Evolutionary conservation across 2,888 invertebrate genomes (phyloP).

Genomic region (Hemithea aestivaria): DNA sequence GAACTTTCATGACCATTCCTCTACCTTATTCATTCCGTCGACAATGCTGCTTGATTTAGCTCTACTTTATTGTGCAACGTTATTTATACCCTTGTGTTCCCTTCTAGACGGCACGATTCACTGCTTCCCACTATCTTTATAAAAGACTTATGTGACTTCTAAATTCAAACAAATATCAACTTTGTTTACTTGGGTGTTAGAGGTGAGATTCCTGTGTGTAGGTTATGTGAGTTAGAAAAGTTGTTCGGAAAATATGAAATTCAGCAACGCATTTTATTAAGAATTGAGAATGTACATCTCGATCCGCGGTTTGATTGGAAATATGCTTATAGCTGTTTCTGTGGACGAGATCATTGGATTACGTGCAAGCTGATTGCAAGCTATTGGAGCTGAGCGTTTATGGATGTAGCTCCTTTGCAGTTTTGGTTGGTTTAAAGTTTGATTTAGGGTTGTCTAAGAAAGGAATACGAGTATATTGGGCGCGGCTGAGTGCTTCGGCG

Average conservation of each 20-base stretch:
- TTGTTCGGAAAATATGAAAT: constrained; percentile 35
- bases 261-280: constrained; percentile 73
- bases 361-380: constrained; percentile 59
- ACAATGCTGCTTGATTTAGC: constrained; percentile 76
- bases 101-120: constrained; percentile 51
- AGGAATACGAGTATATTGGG: neutral
- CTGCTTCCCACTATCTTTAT: constrained; percentile 37
- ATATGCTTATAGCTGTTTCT: constrained; percentile 65
- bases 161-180: constrained; percentile 17
- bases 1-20: too few relatives aligned
- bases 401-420: constrained; percentile 9
- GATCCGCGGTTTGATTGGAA: constrained; percentile 70
- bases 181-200: too few relatives aligned
- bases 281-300: constrained; percentile 60
- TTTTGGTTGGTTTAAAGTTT: constrained; percentile 1
- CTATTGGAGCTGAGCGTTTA: constrained; percentile 16
- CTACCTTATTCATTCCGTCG: too few relatives aligned
- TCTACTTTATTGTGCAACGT: constrained; percentile 73
- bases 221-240: constrained; percentile 15
- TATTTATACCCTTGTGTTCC: constrained; percentile 70
- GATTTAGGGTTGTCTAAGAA: neutral
- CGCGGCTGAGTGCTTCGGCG: too few relatives aligned
- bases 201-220: too few relatives aligned
- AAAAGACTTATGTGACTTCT: constrained; percentile 24
- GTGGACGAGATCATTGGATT: constrained; percentile 51